Percentiles rank a stretch among this genome's conserved stretches.
Conservation (phyloP, 2,797 vertebrate genomes). For the Hapalemur alaotrensis region DNA sequence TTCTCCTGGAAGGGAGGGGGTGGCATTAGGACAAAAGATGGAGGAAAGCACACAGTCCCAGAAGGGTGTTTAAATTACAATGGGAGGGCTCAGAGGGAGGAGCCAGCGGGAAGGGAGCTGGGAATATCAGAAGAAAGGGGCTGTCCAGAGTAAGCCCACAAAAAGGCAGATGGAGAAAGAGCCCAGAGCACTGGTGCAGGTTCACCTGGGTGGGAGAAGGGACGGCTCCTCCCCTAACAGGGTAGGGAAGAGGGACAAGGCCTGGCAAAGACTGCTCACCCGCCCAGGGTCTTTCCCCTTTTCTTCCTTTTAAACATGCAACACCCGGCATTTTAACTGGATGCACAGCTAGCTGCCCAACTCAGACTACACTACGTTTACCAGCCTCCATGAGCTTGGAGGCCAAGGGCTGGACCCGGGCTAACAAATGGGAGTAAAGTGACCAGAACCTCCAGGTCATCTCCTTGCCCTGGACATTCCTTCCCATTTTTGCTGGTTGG, state of each 20-base stretch:
- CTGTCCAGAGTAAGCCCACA: not conserved
- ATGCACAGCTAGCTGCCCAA: too few relatives aligned
- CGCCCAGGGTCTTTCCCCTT: too few relatives aligned
- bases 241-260: not conserved
- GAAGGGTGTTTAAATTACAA: not conserved
- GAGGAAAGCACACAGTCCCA: not conserved
- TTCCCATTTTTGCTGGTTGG: not conserved
- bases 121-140: not conserved
- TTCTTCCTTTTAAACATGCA: not conserved
- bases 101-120: not conserved
- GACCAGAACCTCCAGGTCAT: accelerated
- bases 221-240: not conserved
- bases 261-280: not conserved
- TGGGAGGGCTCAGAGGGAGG: not conserved
- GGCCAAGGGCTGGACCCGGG: not conserved
- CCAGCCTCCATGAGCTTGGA: not conserved
- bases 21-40: not conserved
- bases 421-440: not conserved
- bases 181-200: not conserved
- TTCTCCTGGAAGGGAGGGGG: not conserved
- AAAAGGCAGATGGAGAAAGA: not conserved
- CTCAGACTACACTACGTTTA: not conserved
- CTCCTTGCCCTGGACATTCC: too few relatives aligned
- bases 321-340: not conserved
- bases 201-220: not conserved